phyloP scores from a whole-genome alignment of 1,140 invertebrate genomes.

The Caenorhabditis remanei region DNA sequence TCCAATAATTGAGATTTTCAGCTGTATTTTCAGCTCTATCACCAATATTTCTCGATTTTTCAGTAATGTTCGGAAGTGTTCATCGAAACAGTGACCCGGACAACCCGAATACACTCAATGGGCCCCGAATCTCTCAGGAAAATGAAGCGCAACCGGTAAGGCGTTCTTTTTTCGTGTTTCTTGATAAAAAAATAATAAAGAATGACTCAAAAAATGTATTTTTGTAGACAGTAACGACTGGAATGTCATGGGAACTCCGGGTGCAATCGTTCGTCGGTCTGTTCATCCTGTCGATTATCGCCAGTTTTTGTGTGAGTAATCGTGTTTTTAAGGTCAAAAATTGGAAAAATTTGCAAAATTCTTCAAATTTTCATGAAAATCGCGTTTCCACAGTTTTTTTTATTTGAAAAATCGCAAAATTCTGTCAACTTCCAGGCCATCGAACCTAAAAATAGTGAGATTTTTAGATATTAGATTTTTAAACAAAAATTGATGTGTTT shows the following conservation, averaged over 20 bases:
- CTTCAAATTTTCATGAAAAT: too few species aligned
- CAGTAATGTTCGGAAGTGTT: slow-evolving; percentile 65
- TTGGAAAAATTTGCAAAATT: too few species aligned
- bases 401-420: background rate
- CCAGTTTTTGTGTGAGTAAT: slow-evolving; percentile 63
- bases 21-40: background rate
- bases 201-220: background rate
- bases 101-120: slow-evolving; percentile 35
- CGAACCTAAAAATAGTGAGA: too few species aligned
- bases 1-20: background rate
- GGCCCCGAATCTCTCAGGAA: slow-evolving; percentile 55
- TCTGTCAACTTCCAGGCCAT: too few species aligned
- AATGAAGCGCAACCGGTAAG: slow-evolving; percentile 50
- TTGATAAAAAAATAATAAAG: too few species aligned
- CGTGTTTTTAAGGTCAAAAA: too few species aligned
- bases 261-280: slow-evolving; percentile 69
- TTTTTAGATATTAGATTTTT: too few species aligned
- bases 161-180: background rate
- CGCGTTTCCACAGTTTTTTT: too few species aligned
- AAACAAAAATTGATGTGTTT: too few species aligned
- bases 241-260: slow-evolving; percentile 67
- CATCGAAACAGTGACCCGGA: slow-evolving; percentile 47
- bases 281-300: slow-evolving; percentile 64
- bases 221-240: slow-evolving; percentile 38
- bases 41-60: slow-evolving; percentile 30